Base-by-base conservation (phyloP, 2,113 vertebrate genomes). In the Pteropus alecto region DNA sequence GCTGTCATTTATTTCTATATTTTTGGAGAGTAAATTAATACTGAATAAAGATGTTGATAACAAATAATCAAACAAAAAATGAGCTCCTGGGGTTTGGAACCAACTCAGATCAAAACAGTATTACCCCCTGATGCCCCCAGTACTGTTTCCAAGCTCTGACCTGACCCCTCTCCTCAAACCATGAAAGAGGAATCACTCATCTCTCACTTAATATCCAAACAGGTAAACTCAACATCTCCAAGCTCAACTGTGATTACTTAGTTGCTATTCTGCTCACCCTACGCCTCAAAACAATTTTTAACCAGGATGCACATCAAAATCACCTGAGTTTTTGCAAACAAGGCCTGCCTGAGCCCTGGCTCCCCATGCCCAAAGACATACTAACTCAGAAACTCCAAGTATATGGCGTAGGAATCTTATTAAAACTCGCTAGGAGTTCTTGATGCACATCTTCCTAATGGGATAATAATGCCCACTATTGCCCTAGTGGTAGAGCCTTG, bases 1-100 rank as follows among this genome's bases (percentile, higher is more conserved):
- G 43, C 61, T 90, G 67, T 74, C 84, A 63, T 93, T 95, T 43
- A 78, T 51, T 86, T 94, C 46, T 87, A 18, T 84, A 79, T 93
- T 82, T 30, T 51, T 58, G 26, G 12, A 92, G 65, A 94, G 43
- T 71, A 60, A 92, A 93, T 24, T 48, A 3, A 70, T n/a, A 58
- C 63, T 68, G 77, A 86, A 89, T 90, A 93, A 91, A 95, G 70
- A 90, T n/a, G 11, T 60, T 54, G 78, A 74, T 54, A 74, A n/a
- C 16, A 54, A 51, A 51, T 15, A 51, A 51, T 14, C 48, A 51
- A 51, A 51, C 2, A 33, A 70, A 73, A 38, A 67, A 94, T 90
- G 78, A 46, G 22, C n/a, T 56, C 46, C 58, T 48, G 7, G 26
- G 41, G 5, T 43, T 82, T 82, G 38, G 61, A 10, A 51, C n/a